Evolutionary conservation across 2,888 invertebrate species (phyloP).

Genomic region (Drosophila kanekoi): DNA sequence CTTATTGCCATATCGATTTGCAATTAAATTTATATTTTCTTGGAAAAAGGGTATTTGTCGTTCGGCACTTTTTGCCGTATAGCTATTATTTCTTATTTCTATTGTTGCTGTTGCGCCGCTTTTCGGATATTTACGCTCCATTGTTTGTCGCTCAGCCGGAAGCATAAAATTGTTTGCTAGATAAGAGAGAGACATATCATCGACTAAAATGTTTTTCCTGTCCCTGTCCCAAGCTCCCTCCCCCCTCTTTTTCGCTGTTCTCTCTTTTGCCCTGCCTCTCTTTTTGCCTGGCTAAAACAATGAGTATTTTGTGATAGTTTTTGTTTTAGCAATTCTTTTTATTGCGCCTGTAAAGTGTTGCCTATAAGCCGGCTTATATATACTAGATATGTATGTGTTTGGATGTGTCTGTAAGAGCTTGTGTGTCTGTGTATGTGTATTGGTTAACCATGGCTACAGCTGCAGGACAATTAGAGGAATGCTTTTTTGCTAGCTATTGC

Average conservation of each 20-base stretch:
- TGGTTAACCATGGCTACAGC: constrained; percentile 39
- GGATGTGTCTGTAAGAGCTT: constrained; percentile 1
- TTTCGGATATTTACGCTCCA: constrained; percentile 80
- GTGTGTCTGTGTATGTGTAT: constrained; percentile 16
- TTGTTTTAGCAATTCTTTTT: constrained; percentile 53
- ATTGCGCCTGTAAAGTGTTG: constrained; percentile 63
- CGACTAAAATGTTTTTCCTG: constrained; percentile 69
- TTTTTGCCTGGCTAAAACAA: constrained; percentile 42
- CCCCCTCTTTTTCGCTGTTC: not conserved
- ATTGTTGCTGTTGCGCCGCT: constrained; percentile 69
- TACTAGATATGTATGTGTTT: constrained; percentile 36
- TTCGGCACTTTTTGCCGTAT: constrained; percentile 5
- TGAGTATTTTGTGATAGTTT: constrained; percentile 67
- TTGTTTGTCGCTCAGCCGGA: constrained; percentile 81
- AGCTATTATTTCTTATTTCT: constrained; percentile 40
- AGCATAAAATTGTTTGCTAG: constrained; percentile 81
- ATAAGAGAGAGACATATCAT: constrained; percentile 72
- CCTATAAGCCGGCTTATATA: constrained; percentile 53
- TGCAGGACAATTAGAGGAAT: constrained; percentile 54
- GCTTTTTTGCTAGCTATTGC: constrained; percentile 14
- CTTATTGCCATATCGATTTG: not conserved
- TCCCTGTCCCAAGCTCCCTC: constrained; percentile 33
- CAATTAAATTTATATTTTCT: not conserved
- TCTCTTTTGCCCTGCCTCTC: not conserved
- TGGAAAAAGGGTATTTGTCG: constrained; percentile 40